phyloP scores from a whole-genome alignment of 2,888 invertebrate genomes.

The Taphrorychus bicolor region DNA sequence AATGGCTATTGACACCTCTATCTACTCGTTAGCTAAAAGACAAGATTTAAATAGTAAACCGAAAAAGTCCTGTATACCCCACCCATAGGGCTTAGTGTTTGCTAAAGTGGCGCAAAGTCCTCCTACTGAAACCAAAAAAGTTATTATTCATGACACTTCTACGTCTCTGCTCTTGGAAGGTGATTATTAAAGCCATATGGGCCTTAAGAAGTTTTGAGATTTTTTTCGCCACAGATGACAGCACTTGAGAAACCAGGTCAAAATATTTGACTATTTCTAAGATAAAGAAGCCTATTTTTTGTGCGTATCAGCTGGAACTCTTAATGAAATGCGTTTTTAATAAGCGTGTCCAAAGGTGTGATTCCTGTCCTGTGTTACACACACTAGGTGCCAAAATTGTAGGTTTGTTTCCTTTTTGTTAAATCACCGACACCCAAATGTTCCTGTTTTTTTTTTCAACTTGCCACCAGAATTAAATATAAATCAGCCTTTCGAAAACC shows the following conservation, averaged over 20 bases:
- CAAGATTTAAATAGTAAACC: no score
- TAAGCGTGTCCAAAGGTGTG: slow-evolving; percentile 7
- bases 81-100: no score
- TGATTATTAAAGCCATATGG: slow-evolving; percentile 21
- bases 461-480: background rate
- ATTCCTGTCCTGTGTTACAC: background rate
- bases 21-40: no score
- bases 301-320: slow-evolving; percentile 26
- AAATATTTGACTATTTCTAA: slow-evolving; percentile 25
- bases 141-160: background rate
- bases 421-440: background rate
- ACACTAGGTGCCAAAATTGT: slow-evolving; percentile 2
- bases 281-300: slow-evolving; percentile 20
- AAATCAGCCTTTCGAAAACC: background rate
- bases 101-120: no score
- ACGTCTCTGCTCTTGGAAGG: slow-evolving; percentile 12
- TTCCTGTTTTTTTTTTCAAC: background rate
- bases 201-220: slow-evolving; percentile 25
- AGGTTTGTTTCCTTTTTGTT: background rate
- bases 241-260: slow-evolving; percentile 16
- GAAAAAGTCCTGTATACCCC: no score
- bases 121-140: no score
- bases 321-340: slow-evolving; percentile 20
- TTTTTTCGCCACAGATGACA: slow-evolving; percentile 29
- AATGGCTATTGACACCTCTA: no score